Evolutionary conservation across 2,113 vertebrate species (phyloP).

Genomic region (Chloropsis hardwickii): DNA sequence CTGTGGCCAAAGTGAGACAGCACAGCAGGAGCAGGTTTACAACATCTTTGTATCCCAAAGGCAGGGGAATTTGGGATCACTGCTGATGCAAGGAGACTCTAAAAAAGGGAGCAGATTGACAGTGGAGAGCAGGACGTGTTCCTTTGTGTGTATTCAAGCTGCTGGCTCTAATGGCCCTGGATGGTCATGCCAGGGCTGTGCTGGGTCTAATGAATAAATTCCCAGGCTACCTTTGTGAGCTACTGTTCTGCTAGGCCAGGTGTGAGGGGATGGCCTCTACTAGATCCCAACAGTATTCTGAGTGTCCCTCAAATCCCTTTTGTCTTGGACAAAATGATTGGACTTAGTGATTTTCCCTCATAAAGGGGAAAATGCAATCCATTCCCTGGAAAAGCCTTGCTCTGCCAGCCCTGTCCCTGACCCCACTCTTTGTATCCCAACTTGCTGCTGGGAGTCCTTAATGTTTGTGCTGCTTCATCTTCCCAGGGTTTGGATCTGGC

Average conservation of each 20-base stretch:
- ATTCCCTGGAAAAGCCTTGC: background rate
- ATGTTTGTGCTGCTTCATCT: background rate
- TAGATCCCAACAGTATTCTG: background rate
- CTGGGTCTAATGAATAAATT: background rate
- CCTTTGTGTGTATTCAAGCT: background rate
- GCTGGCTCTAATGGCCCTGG: background rate
- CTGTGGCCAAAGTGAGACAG: background rate
- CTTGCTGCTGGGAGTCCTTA: background rate
- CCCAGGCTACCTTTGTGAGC: background rate
- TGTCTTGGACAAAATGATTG: background rate
- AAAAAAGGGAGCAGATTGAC: too few species aligned
- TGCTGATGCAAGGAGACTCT: background rate
- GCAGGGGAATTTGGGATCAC: background rate
- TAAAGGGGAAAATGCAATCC: background rate
- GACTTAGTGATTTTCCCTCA: too few species aligned
- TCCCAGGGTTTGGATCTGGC: background rate
- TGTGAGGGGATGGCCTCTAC: fast-evolving
- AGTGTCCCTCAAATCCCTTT: background rate
- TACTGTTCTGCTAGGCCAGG: background rate
- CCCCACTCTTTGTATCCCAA: background rate
- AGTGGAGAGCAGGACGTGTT: fast-evolving
- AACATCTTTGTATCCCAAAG: background rate
- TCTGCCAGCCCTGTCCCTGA: background rate
- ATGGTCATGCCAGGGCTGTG: background rate
- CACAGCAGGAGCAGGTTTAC: background rate